Conservation (phyloP, 2,113 vertebrate genomes). For the Struthidea cinerea region DNA sequence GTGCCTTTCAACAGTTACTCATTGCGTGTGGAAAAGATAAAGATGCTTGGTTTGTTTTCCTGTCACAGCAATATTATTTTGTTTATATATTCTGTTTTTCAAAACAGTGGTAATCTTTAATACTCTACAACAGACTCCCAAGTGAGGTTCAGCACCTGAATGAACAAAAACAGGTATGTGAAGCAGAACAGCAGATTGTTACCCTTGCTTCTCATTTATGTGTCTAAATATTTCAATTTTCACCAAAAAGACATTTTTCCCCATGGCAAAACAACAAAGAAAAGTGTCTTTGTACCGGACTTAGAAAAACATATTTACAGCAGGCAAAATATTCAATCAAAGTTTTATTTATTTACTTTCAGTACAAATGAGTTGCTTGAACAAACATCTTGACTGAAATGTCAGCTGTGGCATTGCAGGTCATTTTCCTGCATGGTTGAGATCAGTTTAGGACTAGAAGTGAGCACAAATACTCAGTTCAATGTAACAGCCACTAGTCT, state of each 20-base stretch:
- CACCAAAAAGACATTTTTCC: background rate
- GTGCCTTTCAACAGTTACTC: background rate
- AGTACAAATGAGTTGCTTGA: background rate
- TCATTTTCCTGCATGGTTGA: background rate
- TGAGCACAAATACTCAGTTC: rapidly evolving
- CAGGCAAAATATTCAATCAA: background rate
- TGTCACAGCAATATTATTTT: background rate
- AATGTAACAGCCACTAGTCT: background rate
- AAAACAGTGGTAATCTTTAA: background rate
- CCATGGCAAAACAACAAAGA: background rate
- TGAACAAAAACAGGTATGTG: background rate
- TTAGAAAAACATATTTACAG: background rate
- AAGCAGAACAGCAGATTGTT: background rate
- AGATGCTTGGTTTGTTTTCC: background rate
- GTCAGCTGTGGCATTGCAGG: background rate
- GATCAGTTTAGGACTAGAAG: background rate
- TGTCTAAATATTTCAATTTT: background rate
- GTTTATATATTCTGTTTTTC: background rate
- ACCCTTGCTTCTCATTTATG: background rate
- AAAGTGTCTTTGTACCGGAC: background rate
- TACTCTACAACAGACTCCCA: background rate
- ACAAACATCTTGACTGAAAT: background rate
- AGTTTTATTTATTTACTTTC: background rate
- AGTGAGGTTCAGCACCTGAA: background rate
- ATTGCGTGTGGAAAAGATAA: background rate